Base-by-base conservation (phyloP, 2,797 vertebrate genomes). In the Xenops minutus region DNA sequence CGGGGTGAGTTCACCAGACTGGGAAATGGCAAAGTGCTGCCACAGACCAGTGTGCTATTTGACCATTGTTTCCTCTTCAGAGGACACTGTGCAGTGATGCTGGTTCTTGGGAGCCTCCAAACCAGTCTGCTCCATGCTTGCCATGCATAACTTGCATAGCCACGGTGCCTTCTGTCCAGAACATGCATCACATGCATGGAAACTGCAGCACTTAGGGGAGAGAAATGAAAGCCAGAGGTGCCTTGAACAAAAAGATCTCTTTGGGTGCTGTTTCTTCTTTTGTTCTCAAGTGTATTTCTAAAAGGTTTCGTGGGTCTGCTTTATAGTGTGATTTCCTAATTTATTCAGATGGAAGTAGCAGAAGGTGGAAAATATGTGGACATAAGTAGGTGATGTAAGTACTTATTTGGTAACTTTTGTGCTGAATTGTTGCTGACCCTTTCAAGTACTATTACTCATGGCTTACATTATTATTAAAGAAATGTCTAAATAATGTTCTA, bases 1-100 rank as follows among this genome's bases (percentile, higher is more conserved):
- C 66, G 99, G 99, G 98, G 99, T 99, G 97, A 99, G 99, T 99
- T 96, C 82, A 94, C 46, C 83, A 49, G 91, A 94, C 79, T 95
- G 92, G 96, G 86, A 95, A 95, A 93, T 89, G 91, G 83, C 10
- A 89, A 89, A 97, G 88, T 92, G 91, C 89, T 96, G 91, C 90
- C 95, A 9, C 82, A 95, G 88, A 89, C 84, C 94, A 85, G 7
- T 83, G 68, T 93, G 94, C 93, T 94, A 5, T 97, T 92, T 96
- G 96, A 97, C 68, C 23, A 82, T 95, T 96, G 48, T 68, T 91
- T 96, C 95, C 87, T 95, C 73, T 93, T 93, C 88, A 95, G 94
- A 94, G 84, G 94, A 52, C 41, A 63, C 66, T 2, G 37, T 72
- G 92, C 91, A 68, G 7, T 63, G 90, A 43, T 5, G 5, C 81